phyloP scores from a whole-genome alignment of 2,113 vertebrate genomes.

The Camelus bactrianus region DNA sequence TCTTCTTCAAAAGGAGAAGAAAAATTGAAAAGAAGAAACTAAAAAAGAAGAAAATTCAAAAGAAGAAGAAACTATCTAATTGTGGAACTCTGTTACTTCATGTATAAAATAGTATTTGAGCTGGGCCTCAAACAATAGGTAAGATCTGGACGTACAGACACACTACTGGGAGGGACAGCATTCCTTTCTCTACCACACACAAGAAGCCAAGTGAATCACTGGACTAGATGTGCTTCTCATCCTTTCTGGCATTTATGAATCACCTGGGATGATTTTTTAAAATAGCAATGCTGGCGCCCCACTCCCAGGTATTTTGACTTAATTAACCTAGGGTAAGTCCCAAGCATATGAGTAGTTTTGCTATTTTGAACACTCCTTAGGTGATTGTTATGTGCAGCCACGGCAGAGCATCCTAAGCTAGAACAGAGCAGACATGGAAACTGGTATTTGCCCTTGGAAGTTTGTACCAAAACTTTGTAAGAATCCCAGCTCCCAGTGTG shows the following conservation, averaged over 20 bases:
- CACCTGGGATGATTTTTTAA: not conserved
- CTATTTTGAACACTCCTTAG: not conserved
- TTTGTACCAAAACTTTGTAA: not conserved
- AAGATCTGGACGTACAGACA: not conserved
- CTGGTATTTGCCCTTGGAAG: not conserved
- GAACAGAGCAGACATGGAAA: not conserved
- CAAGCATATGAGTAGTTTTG: not conserved
- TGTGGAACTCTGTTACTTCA: not conserved
- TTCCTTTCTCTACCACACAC: not conserved
- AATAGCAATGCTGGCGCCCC: not conserved
- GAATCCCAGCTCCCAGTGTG: not conserved
- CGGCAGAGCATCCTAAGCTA: not conserved
- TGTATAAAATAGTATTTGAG: slow-evolving; percentile 39
- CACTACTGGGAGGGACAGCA: not conserved
- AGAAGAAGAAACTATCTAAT: not conserved
- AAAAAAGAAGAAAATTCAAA: slow-evolving; percentile 16
- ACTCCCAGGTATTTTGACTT: slow-evolving; percentile 1
- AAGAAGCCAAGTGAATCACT: not conserved
- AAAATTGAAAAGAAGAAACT: not conserved
- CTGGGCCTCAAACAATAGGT: not conserved
- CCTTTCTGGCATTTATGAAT: not conserved
- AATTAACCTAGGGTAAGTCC: not conserved
- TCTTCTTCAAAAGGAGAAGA: not conserved
- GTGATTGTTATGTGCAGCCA: not conserved
- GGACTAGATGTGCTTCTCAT: not conserved